phyloP scores from a whole-genome alignment of 2,113 vertebrate species.

The Pampusana beccarii region DNA sequence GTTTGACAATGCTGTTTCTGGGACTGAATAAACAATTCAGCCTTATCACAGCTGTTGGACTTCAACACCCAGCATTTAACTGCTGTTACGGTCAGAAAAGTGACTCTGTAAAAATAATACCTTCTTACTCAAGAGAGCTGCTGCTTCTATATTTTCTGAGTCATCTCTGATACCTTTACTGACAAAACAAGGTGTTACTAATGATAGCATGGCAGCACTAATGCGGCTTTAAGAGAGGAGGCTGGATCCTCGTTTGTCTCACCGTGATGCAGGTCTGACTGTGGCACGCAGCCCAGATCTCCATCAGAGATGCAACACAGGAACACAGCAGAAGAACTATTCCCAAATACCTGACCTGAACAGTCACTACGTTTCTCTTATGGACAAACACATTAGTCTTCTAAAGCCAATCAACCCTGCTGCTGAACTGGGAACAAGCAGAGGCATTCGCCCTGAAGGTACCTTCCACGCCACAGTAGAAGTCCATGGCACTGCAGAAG shows the following conservation, averaged over 20 bases:
- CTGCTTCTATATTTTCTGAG: neutral
- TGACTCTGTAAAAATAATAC: constrained; percentile 10
- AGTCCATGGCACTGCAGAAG: neutral
- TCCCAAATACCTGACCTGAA: neutral
- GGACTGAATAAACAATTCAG: constrained; percentile 28
- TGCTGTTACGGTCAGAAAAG: constrained; percentile 7
- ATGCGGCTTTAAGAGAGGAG: neutral
- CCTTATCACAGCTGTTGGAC: neutral
- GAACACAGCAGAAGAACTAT: neutral
- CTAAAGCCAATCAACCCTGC: neutral
- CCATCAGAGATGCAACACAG: neutral
- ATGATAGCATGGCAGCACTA: neutral
- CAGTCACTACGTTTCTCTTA: neutral
- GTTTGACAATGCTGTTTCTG: neutral
- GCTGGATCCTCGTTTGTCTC: neutral
- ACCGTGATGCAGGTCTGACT: neutral
- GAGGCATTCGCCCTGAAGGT: neutral
- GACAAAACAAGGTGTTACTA: neutral
- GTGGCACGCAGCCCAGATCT: fast-evolving
- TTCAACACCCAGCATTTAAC: neutral
- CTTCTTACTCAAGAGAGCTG: neutral
- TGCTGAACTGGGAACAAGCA: neutral
- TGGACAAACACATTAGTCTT: neutral
- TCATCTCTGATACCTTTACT: neutral
- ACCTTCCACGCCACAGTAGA: neutral